Evolutionary conservation across 2,888 invertebrate species (phyloP), one percentile per base, ranked within the genome.

Genomic region (Capitulum mitella): DNA sequence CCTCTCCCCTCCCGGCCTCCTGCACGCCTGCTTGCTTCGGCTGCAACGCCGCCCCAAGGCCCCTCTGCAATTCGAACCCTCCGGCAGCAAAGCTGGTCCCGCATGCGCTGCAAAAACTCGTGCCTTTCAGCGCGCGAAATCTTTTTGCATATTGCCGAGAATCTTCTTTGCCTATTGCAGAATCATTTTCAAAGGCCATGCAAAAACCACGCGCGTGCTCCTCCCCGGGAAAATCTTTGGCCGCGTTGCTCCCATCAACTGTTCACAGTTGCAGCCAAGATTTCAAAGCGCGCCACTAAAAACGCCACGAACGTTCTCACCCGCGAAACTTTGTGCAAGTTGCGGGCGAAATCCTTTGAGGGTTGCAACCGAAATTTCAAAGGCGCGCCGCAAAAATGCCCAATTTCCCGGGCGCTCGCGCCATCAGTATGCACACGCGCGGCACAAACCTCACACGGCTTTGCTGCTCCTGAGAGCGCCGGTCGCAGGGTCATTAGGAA

Each of bases 241-340:
- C 64, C 64, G 29, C 19, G 29, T 64, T 64, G 64, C 64, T 64
- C 29, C 64, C 64, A 14, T 8, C 16, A 29, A 32, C 64, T 19
- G 34, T 64, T 64, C 19, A 64, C 16, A 34, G 14, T 64, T 64
- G 64, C 64, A 64, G 64, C 22, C 40, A 70, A 70, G 26, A 26
- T 70, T 40, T 40, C 40, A 26, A 37, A 22, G 70, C 40, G 34
- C 10, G 3, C 26, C 12, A 37, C 70, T 40, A 76, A 76, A 76
- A 76, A 76, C 46, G 3, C 1, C 76, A 8, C 16, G 19, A 46
- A 22, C 29, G 46, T 29, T 76, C 76, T 14, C 76, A 76, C 46
- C 16, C 46, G 76, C 76, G 76, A 76, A 76, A 46, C 46, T 76
- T 76, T 46, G 46, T 76, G 76, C 76, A 76, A 76, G 76, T 76